Evolutionary conservation across 2,113 vertebrate species (phyloP), one percentile per base, ranked within the genome.

Genomic region (Megaleporinus macrocephalus): DNA sequence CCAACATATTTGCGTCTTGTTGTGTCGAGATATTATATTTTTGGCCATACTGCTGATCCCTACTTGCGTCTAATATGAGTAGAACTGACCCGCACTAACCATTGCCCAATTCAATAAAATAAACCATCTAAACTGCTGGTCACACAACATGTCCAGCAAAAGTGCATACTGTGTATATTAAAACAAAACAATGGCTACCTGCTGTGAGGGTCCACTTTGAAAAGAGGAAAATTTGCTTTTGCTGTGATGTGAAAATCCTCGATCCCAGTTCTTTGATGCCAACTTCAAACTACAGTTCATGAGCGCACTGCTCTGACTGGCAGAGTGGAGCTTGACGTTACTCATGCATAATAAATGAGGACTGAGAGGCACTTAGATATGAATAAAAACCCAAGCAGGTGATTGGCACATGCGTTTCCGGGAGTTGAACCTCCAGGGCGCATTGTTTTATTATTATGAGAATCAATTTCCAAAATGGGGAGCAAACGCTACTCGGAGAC

Each of bases 391-490:
- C 71, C 73, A 74, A 76, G 51, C 75, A 76, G 69, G 26, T 83
- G 82, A 86, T 82, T 89, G 85, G 85, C 84, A 89, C 86, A 84
- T 87, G 82, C 79, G 76, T 83, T 85, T 79, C 74, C 73, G 81
- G 76, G 81, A 80, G 57, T 26, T 24, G 41, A 75, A 69, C 55
- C 84, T 81, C 82, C 72, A 41, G 78, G 75, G 63, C 57, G 62
- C 80, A 82, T 79, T 65, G 65, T 80, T 88, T 88, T 87, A 88
- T 88, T 89, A 84, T 81, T 81, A 83, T 73, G 73, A 59, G 62
- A 84, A 49, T 87, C 80, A 78, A 82, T 82, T 76, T 82, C 75
- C 83, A 86, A 87, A 87, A 84, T 72, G 62, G 66, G 70, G 73
- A 86, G 70, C 62, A 85, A 86, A 80, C 75, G 33, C 69, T 75